phyloP scores from a whole-genome alignment of 2,888 invertebrate genomes.

The Drosophila birchii region DNA sequence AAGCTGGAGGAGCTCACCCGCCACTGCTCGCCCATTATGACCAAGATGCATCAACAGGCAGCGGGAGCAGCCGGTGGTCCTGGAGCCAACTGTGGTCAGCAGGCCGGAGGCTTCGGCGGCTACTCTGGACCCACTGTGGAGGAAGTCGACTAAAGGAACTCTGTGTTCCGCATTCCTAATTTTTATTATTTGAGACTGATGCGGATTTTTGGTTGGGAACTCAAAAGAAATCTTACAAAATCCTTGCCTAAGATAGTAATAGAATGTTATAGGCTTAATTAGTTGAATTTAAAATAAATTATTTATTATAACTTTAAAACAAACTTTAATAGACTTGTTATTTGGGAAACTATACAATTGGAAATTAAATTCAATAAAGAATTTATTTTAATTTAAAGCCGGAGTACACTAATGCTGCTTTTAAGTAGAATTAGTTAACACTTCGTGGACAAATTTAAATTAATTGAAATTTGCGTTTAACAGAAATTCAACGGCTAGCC shows the following conservation, averaged over 20 bases:
- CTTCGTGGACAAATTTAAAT: neutral
- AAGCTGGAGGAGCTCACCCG: conserved; percentile 80
- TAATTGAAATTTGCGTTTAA: neutral
- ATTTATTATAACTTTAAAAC: conserved; percentile 17
- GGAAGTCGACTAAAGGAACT: conserved; percentile 78
- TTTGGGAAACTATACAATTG: no score
- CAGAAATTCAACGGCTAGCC: neutral
- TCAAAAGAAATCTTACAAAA: conserved; percentile 1
- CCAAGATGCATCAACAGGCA: conserved; percentile 81
- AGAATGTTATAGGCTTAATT: conserved; percentile 10
- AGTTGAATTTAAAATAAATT: conserved; percentile 23
- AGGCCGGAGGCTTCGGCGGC: conserved; percentile 88
- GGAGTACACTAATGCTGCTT: neutral
- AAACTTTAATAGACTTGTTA: neutral
- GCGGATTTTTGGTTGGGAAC: conserved; percentile 11
- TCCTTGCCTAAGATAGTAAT: conserved; percentile 18
- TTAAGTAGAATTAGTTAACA: no score
- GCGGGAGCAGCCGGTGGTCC: conserved; percentile 26
- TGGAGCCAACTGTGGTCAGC: conserved; percentile 84
- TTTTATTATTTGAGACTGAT: conserved; percentile 25
- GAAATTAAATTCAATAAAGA: no score
- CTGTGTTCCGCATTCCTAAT: conserved; percentile 2
- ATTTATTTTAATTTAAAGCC: neutral
- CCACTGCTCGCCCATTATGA: conserved; percentile 86
- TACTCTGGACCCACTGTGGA: conserved; percentile 83